phyloP scores from a whole-genome alignment of 2,113 vertebrate species.

The Takifugu bimaculatus region DNA sequence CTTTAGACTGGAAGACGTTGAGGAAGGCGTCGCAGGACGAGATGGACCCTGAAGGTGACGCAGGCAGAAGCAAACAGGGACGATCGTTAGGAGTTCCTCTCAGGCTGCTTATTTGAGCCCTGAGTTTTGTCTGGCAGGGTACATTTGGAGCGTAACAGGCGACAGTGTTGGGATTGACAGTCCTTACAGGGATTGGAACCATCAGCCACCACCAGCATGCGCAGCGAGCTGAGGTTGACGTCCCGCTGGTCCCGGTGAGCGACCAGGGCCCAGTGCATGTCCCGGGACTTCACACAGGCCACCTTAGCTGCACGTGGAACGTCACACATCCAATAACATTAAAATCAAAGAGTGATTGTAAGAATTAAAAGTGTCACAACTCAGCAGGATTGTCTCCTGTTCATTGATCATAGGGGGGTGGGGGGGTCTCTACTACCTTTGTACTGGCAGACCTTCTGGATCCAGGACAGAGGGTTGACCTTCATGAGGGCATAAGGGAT shows the following conservation, averaged over 20 bases:
- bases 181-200: conserved; percentile 65
- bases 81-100: background rate
- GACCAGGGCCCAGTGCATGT: conserved; percentile 71
- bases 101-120: no score
- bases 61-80: background rate
- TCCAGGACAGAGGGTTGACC: conserved; percentile 77
- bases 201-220: conserved; percentile 68
- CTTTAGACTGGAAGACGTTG: conserved; percentile 99
- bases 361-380: no score
- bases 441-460: conserved; percentile 73
- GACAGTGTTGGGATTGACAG: background rate
- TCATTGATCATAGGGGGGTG: no score
- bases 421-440: conserved; percentile 60
- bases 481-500: conserved; percentile 78
- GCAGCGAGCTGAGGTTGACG: conserved; percentile 59
- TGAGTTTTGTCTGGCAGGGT: no score
- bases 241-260: conserved; percentile 69
- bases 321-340: background rate
- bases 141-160: no score
- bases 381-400: no score
- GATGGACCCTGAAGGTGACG: conserved; percentile 87
- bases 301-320: conserved; percentile 45
- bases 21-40: conserved; percentile 98
- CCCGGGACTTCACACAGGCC: conserved; percentile 64
- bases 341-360: no score